Percentiles rank a stretch among this genome's conserved stretches.
Conservation (phyloP, 1,140 invertebrate species). For the Nebria ingens region DNA sequence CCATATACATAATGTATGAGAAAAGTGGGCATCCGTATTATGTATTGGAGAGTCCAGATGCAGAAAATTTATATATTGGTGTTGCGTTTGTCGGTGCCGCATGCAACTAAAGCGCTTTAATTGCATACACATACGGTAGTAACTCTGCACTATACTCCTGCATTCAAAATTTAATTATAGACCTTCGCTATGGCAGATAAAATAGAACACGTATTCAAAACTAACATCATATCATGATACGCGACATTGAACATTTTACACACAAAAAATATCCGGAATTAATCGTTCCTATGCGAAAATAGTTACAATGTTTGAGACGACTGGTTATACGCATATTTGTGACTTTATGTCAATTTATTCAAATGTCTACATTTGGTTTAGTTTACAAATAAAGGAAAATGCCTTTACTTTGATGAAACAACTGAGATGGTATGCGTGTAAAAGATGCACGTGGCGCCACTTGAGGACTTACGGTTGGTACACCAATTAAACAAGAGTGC, state of each 20-base stretch:
- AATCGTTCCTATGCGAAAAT: neutral
- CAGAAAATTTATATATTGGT: constrained; percentile 2
- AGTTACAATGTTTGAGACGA: neutral
- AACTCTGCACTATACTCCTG: neutral
- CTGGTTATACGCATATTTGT: neutral
- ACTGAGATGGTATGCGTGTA: neutral
- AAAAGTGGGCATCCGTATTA: too few species aligned
- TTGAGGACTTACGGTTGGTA: neutral
- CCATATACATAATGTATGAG: too few species aligned
- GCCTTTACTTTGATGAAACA: constrained; percentile 2
- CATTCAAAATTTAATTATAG: constrained; percentile 9
- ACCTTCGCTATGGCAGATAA: too few species aligned
- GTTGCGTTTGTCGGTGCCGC: neutral
- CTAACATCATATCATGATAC: too few species aligned
- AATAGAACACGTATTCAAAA: too few species aligned
- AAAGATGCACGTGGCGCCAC: neutral
- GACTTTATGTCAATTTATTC: neutral
- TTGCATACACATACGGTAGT: constrained; percentile 1
- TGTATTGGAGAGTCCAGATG: neutral
- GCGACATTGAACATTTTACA: neutral
- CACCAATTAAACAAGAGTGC: constrained; percentile 4
- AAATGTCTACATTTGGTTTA: neutral
- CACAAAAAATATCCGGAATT: neutral
- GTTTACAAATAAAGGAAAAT: neutral
- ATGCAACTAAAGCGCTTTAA: neutral